phyloP scores from a whole-genome alignment of 2,113 vertebrate genomes.

The Malurus elegans region DNA sequence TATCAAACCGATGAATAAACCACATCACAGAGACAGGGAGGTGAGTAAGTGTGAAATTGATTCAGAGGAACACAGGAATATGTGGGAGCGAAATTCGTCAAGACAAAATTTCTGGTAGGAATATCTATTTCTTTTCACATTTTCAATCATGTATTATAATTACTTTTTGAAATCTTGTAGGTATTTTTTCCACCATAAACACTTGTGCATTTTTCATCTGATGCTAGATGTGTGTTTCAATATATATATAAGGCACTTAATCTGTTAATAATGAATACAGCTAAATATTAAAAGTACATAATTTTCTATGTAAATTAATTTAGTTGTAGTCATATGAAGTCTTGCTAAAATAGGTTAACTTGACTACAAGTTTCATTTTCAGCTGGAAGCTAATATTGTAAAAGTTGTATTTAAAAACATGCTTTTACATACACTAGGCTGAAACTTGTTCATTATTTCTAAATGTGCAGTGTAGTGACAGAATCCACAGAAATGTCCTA shows the following conservation, averaged over 20 bases:
- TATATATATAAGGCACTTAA: not conserved
- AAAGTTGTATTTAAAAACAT: not conserved
- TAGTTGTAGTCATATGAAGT: not conserved
- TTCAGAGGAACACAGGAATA: conserved; percentile 81
- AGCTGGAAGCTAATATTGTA: not conserved
- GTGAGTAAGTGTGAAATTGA: conserved; percentile 95
- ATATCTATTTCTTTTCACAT: conserved; percentile 50
- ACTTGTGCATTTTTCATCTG: not conserved
- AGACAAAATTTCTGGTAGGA: conserved; percentile 78
- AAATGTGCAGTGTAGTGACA: not conserved
- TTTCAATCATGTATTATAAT: not conserved
- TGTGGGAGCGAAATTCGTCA: conserved; percentile 75
- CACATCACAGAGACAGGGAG: conserved; percentile 85
- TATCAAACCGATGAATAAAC: conserved; percentile 90
- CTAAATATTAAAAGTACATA: not conserved
- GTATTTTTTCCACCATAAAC: not conserved
- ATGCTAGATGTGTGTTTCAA: not conserved
- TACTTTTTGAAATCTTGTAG: not conserved
- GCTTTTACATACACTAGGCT: not conserved
- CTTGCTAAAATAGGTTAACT: not conserved
- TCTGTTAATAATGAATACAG: not conserved
- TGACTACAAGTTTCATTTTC: not conserved
- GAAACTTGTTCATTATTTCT: conserved; percentile 26
- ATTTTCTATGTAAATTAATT: not conserved
- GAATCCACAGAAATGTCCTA: not conserved